phyloP scores from a whole-genome alignment of 2,888 invertebrate genomes.

The Agrotis ipsilon region DNA sequence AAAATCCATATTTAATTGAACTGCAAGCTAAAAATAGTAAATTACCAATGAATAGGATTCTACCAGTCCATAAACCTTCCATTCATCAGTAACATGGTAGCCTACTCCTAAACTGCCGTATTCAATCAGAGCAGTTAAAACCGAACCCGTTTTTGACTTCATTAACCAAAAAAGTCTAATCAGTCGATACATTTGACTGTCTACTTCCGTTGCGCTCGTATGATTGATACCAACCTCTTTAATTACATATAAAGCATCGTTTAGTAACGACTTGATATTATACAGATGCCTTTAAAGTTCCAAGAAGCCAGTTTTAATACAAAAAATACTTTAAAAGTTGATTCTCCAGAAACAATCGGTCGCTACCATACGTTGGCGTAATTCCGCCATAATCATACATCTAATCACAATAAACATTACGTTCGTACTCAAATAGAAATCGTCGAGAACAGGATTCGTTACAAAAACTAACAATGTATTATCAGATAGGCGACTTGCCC shows the following conservation, averaged over 20 bases:
- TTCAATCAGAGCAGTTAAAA: conserved; percentile 48
- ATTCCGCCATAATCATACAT: conserved; percentile 57
- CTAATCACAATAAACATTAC: conserved; percentile 60
- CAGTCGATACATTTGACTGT: conserved; percentile 43
- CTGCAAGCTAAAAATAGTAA: too few species aligned
- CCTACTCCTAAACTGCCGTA: conserved; percentile 35
- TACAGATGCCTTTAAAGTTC: conserved; percentile 22
- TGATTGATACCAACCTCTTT: conserved; percentile 48
- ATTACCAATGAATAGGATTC: conserved; percentile 26
- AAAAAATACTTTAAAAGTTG: conserved; percentile 28
- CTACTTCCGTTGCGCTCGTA: conserved; percentile 45
- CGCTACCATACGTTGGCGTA: conserved; percentile 45
- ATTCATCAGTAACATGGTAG: conserved; percentile 48
- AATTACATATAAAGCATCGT: conserved; percentile 28
- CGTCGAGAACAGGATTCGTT: conserved; percentile 64
- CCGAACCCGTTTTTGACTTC: conserved; percentile 51
- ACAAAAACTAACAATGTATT: conserved; percentile 68
- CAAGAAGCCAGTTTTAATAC: conserved; percentile 14
- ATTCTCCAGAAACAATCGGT: conserved; percentile 41
- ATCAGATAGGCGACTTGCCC: conserved; percentile 72
- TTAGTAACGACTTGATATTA: conserved; percentile 27
- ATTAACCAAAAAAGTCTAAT: conserved; percentile 58
- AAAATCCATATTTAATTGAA: too few species aligned
- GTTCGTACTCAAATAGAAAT: conserved; percentile 62
- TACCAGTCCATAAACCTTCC: conserved; percentile 16